Evolutionary conservation across 2,888 invertebrate species (phyloP).

Genomic region (Monopis laevigella): DNA sequence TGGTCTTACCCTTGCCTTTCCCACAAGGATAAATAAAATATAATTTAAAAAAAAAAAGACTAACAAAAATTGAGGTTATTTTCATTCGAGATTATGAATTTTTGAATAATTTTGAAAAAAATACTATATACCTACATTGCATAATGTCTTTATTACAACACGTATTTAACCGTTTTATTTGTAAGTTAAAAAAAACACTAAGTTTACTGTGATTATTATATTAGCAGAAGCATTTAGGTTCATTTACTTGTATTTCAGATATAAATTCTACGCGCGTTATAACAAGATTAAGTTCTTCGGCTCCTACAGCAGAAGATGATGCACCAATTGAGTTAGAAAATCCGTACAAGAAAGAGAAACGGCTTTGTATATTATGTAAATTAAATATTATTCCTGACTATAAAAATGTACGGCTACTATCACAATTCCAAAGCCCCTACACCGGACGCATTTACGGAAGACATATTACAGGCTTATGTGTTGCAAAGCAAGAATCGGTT

Average conservation of each 20-base stretch:
- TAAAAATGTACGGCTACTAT: conserved; percentile 90
- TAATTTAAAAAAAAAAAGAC: too few relatives aligned
- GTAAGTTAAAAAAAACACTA: conserved; percentile 30
- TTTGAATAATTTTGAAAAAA: too few relatives aligned
- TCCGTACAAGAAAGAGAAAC: conserved; percentile 80
- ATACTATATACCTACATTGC: too few relatives aligned
- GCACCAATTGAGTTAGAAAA: conserved; percentile 73
- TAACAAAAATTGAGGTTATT: too few relatives aligned
- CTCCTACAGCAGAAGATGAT: conserved; percentile 25
- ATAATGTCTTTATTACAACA: conserved; percentile 33
- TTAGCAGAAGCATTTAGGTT: too few relatives aligned
- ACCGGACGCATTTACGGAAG: conserved; percentile 93
- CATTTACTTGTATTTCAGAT: too few relatives aligned
- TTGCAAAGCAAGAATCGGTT: conserved; percentile 78
- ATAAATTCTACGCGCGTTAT: conserved; percentile 26
- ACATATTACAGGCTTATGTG: conserved; percentile 94
- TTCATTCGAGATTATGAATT: too few relatives aligned
- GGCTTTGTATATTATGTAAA: conserved; percentile 84
- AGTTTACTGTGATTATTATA: too few relatives aligned
- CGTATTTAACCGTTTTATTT: conserved; percentile 28
- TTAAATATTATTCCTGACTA: conserved; percentile 84
- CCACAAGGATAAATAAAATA: too few relatives aligned
- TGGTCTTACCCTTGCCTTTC: too few relatives aligned
- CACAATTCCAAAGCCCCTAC: conserved; percentile 95
- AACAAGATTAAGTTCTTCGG: conserved; percentile 25